Base-by-base conservation (phyloP, 1,140 invertebrate genomes). In the Tetramorium simillimum region DNA sequence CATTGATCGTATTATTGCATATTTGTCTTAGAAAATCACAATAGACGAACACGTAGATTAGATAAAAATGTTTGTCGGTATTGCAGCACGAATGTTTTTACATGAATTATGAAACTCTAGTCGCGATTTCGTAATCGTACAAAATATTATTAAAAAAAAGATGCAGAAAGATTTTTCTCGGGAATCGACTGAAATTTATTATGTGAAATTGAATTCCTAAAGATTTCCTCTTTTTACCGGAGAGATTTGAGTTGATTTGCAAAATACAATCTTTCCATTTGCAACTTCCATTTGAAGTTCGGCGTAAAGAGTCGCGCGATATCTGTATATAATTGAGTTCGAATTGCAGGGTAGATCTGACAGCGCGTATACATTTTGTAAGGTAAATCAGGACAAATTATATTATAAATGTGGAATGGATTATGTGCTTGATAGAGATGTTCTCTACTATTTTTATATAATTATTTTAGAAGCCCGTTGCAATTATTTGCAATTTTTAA, bases 371-470 rank as follows among this genome's bases (percentile, higher is more conserved):
- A 70, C 62, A 80, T 40, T 80, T 80, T 37, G 18, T 49, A 53
- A 24, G 9, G 28, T 33, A 28, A 51, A 80, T 7, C 6, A 21
- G 12, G 12, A 80, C 46, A 60, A 82, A 60, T 82, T 46, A 73
- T 78, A 70, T 65, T 67, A 33, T 60, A 14, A 46, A 37, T n/a
- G 16, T 14, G 51, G 21, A 69, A 56, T 40, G 77, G n/a, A 70
- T 81, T 81, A 70, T 24, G 53, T 62, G 53, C 69, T 46, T 40
- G 80, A 75, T 82, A 82, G 24, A 82, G 14, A 82, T 84, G 53
- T 60, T 60, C n/a, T n/a, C 53, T 60, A 84, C 80, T 84, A 84
- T 84, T 84, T 84, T 84, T 84, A 46, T 84, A 84, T 84, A 24
- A n/a, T 84, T 84, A 75, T 49, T 82, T 82, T 73, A 46, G 40